Percentiles rank a stretch among this genome's conserved stretches.
Evolutionary conservation across 2,113 vertebrate genomes (phyloP).

Genomic region (Dolichallabes microphthalmus): DNA sequence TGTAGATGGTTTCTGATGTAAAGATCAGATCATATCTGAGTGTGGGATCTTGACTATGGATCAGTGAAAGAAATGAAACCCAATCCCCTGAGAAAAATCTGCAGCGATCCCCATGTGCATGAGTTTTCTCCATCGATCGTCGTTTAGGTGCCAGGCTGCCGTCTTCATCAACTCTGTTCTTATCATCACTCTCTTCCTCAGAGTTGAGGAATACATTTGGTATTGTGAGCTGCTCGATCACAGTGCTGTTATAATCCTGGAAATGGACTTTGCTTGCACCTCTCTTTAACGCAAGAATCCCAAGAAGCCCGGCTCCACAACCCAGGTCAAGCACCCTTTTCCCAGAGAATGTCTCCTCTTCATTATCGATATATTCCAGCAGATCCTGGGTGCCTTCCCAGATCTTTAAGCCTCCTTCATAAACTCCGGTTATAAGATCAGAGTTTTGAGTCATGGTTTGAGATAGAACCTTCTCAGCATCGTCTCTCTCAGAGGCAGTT

Average conservation of each 20-base stretch:
- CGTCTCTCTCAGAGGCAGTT: slow-evolving; percentile 66
- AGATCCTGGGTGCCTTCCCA: slow-evolving; percentile 98
- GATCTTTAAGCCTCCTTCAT: slow-evolving; percentile 94
- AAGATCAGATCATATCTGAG: slow-evolving; percentile 86
- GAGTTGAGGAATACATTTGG: slow-evolving; percentile 83
- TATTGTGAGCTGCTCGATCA: slow-evolving; percentile 87
- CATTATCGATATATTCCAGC: slow-evolving; percentile 75
- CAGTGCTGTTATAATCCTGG: slow-evolving; percentile 93
- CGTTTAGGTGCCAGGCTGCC: slow-evolving; percentile 56
- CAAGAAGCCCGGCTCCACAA: slow-evolving; percentile 89
- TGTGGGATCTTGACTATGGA: slow-evolving; percentile 63
- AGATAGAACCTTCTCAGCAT: slow-evolving; percentile 76
- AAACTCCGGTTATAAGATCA: slow-evolving; percentile 90
- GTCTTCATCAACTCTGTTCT: slow-evolving; percentile 5
- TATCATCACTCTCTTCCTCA: slow-evolving; percentile 21
- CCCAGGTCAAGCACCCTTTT: slow-evolving; percentile 88
- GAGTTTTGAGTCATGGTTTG: slow-evolving; percentile 76
- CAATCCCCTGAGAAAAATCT: slow-evolving; percentile 92
- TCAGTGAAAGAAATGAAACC: slow-evolving; percentile 78
- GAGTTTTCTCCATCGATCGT: slow-evolving; percentile 54
- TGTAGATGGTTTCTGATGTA: slow-evolving; percentile 95
- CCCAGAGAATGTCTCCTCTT: slow-evolving; percentile 72
- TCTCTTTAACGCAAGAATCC: slow-evolving; percentile 80
- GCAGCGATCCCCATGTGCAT: slow-evolving; percentile 63
- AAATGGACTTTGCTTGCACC: slow-evolving; percentile 83